A percentile compares a stretch with the other conserved stretches of the same genome.
Conservation (phyloP, 2,113 vertebrate species). For the rat (Rattus norvegicus) region DNA sequence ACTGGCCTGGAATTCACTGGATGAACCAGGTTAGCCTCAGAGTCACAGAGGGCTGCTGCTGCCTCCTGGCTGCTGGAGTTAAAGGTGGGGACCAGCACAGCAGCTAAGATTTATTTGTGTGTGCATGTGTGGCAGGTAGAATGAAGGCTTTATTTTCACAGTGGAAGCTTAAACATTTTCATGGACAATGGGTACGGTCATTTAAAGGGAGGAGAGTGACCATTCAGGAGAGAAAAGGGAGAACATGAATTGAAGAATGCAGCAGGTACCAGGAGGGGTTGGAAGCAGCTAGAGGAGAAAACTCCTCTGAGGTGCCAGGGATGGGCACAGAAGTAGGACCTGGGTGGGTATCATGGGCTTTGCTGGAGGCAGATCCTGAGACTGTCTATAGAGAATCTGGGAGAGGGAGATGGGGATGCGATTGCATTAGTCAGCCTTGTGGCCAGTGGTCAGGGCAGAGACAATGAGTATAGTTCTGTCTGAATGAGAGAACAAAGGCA, state of each 20-base stretch:
- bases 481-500: constrained; percentile 10
- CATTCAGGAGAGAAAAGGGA: background rate
- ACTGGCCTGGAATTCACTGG: background rate
- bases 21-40: background rate
- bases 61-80: background rate
- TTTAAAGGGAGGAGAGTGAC: background rate
- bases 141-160: background rate
- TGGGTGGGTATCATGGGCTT: background rate
- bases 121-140: background rate
- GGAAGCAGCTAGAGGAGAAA: background rate
- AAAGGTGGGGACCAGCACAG: background rate
- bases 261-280: background rate
- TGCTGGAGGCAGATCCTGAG: background rate
- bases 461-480: constrained; percentile 25
- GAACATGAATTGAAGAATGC: background rate
- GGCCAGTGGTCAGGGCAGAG: background rate
- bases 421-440: too few species aligned
- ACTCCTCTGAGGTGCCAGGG: background rate
- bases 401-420: background rate
- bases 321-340: background rate
- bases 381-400: background rate
- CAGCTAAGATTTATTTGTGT: background rate
- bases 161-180: background rate
- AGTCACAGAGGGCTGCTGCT: background rate
- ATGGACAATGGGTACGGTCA: background rate